phyloP scores from a whole-genome alignment of 2,888 invertebrate species.

The Calliphora vomitoria region DNA sequence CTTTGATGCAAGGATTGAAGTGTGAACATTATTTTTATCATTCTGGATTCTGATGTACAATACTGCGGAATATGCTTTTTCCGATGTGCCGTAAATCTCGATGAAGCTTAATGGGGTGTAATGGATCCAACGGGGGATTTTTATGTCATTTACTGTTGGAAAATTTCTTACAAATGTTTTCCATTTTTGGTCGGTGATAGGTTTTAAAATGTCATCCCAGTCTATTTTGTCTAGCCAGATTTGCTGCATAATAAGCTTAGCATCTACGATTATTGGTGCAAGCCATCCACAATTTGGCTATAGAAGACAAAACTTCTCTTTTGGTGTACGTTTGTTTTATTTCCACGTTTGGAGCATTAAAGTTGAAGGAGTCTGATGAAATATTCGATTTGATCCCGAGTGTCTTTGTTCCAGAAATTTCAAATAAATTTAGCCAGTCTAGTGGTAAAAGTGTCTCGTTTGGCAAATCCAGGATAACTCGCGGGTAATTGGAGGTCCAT shows the following conservation, averaged over 20 bases:
- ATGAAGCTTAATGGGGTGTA: not conserved
- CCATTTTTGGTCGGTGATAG: not conserved
- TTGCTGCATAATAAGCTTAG: constrained; percentile 6
- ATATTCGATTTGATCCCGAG: too few relatives aligned
- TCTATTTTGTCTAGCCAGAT: too few relatives aligned
- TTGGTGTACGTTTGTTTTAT: too few relatives aligned
- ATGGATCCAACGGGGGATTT: constrained; percentile 7
- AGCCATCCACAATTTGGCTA: constrained; percentile 25
- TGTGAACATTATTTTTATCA: not conserved
- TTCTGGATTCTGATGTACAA: not conserved
- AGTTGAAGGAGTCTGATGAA: too few relatives aligned
- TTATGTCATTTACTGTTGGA: not conserved
- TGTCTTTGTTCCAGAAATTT: too few relatives aligned
- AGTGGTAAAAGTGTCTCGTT: too few relatives aligned
- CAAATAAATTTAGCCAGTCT: too few relatives aligned
- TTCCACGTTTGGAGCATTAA: too few relatives aligned
- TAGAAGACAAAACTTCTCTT: not conserved
- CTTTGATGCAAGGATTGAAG: not conserved
- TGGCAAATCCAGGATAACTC: too few relatives aligned
- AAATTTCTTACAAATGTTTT: not conserved
- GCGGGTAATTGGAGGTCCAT: too few relatives aligned
- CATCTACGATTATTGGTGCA: constrained; percentile 10
- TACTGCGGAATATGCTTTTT: too few relatives aligned
- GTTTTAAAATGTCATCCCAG: not conserved
- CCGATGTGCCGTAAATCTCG: not conserved